These are phyloP conservation scores for Rousettus madagascariensis DNA, from an alignment of 2,797 vertebrate species.

Conservation along the genomic window DNA sequence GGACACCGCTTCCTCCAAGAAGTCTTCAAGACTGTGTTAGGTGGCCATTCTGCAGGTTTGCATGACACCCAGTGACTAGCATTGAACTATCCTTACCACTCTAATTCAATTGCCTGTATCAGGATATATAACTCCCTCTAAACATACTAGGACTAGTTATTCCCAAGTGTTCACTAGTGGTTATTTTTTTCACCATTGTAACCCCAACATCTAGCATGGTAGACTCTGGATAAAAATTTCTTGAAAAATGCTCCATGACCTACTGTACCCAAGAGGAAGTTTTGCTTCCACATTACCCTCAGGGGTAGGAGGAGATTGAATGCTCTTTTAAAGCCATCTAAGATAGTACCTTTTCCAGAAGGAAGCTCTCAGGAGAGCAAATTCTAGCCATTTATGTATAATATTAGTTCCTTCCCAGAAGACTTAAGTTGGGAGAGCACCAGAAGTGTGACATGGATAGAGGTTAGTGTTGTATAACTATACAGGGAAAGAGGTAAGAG, in stretches of 20 bases:
- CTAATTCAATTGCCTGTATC: neutral
- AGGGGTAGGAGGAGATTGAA: neutral
- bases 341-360: neutral
- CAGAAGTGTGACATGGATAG: neutral
- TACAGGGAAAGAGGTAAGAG: conserved; percentile 50
- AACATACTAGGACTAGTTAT: neutral
- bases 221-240: neutral
- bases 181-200: neutral
- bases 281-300: neutral
- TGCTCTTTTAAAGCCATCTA: neutral
- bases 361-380: neutral
- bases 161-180: neutral
- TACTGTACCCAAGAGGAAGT: neutral
- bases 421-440: neutral
- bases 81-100: neutral
- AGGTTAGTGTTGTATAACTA: conserved; percentile 18
- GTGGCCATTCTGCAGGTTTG: neutral
- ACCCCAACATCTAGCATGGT: neutral
- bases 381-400: conserved; percentile 26
- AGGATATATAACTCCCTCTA: neutral
- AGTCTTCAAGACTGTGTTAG: neutral
- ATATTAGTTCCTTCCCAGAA: conserved; percentile 41
- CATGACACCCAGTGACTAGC: neutral
- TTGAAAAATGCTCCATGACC: neutral
- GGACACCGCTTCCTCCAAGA: neutral